These are phyloP conservation scores for Margaritifera margaritifera DNA, from an alignment of 2,888 invertebrate species.

Conservation along the genomic window DNA sequence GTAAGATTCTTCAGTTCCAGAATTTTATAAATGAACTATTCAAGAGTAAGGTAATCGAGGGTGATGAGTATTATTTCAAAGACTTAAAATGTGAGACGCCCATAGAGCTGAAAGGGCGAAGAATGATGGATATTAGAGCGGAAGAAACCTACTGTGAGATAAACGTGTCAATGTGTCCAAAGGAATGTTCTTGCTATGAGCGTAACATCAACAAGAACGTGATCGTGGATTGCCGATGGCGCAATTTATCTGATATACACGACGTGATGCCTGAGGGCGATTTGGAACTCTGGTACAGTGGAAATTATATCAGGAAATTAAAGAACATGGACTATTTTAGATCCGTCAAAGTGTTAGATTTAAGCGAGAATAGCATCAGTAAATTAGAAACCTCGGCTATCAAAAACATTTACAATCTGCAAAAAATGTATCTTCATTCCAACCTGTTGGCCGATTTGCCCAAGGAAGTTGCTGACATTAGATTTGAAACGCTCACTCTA, in stretches of 20 bases:
- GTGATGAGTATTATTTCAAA: slow-evolving; percentile 21
- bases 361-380: too few relatives aligned
- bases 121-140: slow-evolving; percentile 11
- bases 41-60: not conserved
- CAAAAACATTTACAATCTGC: slow-evolving; percentile 4
- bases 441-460: slow-evolving; percentile 23
- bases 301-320: slow-evolving; percentile 21
- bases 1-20: slow-evolving; percentile 13
- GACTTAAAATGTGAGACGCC: slow-evolving; percentile 25
- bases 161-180: slow-evolving; percentile 14
- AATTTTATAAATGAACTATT: not conserved
- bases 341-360: slow-evolving; percentile 5
- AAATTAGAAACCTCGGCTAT: slow-evolving; percentile 10
- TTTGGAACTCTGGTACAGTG: slow-evolving; percentile 29
- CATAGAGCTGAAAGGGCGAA: slow-evolving; percentile 13
- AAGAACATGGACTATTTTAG: slow-evolving; percentile 12
- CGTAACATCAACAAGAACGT: slow-evolving; percentile 9
- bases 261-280: slow-evolving; percentile 14
- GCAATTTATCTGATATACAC: slow-evolving; percentile 7
- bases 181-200: slow-evolving; percentile 18
- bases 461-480: slow-evolving; percentile 8
- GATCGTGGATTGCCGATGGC: slow-evolving; percentile 25
- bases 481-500: slow-evolving; percentile 7
- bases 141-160: too few relatives aligned
- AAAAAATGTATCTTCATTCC: slow-evolving; percentile 13